phyloP scores from a whole-genome alignment of 1,140 invertebrate species.

The Rhopalosiphum padi region DNA sequence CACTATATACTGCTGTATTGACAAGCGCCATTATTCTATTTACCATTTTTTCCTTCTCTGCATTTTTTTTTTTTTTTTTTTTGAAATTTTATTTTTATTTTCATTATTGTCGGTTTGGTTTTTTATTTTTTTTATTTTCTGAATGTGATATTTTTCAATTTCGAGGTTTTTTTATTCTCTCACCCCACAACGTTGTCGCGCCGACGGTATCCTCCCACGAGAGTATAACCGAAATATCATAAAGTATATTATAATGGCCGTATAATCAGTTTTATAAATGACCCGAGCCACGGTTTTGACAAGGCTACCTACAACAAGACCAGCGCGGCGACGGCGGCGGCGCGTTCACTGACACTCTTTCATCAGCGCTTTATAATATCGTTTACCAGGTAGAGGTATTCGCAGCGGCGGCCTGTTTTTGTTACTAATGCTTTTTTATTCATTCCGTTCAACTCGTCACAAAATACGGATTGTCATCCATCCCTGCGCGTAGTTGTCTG shows the following conservation, averaged over 20 bases:
- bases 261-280: slow-evolving; percentile 58
- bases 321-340: slow-evolving; percentile 4
- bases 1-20: background rate
- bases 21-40: slow-evolving; percentile 54
- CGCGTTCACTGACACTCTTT: slow-evolving; percentile 51
- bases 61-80: background rate
- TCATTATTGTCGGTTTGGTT: background rate
- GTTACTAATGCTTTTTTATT: slow-evolving; percentile 41
- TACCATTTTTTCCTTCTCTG: background rate
- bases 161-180: background rate
- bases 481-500: background rate
- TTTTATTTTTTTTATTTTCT: background rate
- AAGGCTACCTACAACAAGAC: slow-evolving; percentile 53
- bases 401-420: slow-evolving; percentile 8
- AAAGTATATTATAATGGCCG: slow-evolving; percentile 49
- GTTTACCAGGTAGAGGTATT: slow-evolving; percentile 14
- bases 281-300: slow-evolving; percentile 52
- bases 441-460: background rate
- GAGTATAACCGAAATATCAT: slow-evolving; percentile 48
- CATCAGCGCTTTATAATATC: slow-evolving; percentile 38
- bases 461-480: slow-evolving; percentile 48
- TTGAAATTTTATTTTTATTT: background rate
- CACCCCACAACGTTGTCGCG: background rate
- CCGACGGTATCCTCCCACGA: slow-evolving; percentile 48
- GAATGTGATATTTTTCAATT: slow-evolving; percentile 51